These are phyloP conservation scores for Ambastaia sidthimunki DNA, from an alignment of 2,797 vertebrate genomes.

Conservation along the genomic window DNA sequence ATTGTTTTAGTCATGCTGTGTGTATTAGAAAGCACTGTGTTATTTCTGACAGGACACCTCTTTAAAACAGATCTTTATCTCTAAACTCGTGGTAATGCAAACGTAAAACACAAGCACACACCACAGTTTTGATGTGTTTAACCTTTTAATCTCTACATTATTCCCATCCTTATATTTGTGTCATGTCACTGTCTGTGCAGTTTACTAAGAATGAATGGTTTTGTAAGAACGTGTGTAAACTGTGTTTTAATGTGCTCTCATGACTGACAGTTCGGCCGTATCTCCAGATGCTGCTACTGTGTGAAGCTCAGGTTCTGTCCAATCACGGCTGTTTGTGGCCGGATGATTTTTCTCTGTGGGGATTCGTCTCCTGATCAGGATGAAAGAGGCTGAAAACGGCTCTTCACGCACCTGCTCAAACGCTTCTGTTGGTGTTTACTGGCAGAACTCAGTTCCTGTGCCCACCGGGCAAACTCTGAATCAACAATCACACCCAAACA, in stretches of 20 bases:
- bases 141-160: too few relatives aligned
- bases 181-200: too few relatives aligned
- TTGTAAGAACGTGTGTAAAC: background rate
- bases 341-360: slow-evolving; percentile 30
- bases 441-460: slow-evolving; percentile 15
- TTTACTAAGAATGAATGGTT: too few relatives aligned
- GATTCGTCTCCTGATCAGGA: slow-evolving; percentile 36
- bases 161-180: too few relatives aligned
- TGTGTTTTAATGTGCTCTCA: slow-evolving; percentile 21
- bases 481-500: slow-evolving; percentile 22
- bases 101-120: too few relatives aligned
- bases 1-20: background rate
- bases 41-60: background rate
- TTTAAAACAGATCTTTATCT: slow-evolving; percentile 3
- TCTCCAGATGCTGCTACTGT: slow-evolving; percentile 15
- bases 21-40: slow-evolving; percentile 13
- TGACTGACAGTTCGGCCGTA: slow-evolving; percentile 31
- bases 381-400: slow-evolving; percentile 32
- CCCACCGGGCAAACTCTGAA: slow-evolving; percentile 22
- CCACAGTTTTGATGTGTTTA: background rate
- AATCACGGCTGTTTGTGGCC: slow-evolving; percentile 27
- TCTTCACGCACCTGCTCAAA: slow-evolving; percentile 35
- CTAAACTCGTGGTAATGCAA: background rate
- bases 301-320: slow-evolving; percentile 30
- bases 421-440: slow-evolving; percentile 28